These are phyloP conservation scores for Astropecten irregularis DNA, from an alignment of 53 echinoderm and acorn worm genomes.

Conservation along the genomic window DNA sequence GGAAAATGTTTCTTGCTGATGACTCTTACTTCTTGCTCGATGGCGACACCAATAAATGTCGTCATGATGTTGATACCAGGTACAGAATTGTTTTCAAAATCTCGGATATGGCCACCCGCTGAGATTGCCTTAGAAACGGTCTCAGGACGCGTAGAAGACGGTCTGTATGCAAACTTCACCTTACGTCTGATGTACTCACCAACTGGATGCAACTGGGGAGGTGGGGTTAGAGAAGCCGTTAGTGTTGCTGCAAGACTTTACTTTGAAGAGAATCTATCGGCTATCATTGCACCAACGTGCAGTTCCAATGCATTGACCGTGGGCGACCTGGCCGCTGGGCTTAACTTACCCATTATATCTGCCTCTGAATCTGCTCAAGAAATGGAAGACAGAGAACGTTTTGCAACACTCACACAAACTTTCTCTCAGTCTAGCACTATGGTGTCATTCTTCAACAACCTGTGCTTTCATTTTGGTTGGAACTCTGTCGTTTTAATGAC, in stretches of 20 bases:
- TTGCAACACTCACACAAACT: constrained; percentile 22
- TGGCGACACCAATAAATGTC: too few relatives aligned
- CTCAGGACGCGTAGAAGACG: constrained; percentile 39
- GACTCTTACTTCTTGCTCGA: too few relatives aligned
- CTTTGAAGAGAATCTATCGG: constrained; percentile 18
- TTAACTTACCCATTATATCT: constrained; percentile 16
- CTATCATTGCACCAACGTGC: constrained; percentile 36
- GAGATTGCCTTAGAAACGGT: constrained; percentile 80
- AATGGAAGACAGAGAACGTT: constrained; percentile 37
- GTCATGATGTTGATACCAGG: too few relatives aligned
- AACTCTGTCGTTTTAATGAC: neutral
- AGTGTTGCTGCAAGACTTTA: constrained; percentile 22
- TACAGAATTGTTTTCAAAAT: too few relatives aligned
- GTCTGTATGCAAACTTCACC: constrained; percentile 72
- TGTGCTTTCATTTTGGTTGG: neutral
- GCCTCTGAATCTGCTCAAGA: constrained; percentile 2
- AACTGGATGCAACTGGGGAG: constrained; percentile 18
- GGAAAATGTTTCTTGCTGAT: too few relatives aligned
- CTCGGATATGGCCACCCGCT: constrained; percentile 60
- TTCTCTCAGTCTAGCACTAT: neutral
- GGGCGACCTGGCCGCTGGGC: constrained; percentile 28
- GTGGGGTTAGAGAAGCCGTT: neutral
- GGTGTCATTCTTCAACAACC: neutral
- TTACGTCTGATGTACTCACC: constrained; percentile 8
- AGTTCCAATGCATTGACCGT: neutral